Conservation (phyloP, 2,888 invertebrate genomes). For the Dryococelus australis region DNA sequence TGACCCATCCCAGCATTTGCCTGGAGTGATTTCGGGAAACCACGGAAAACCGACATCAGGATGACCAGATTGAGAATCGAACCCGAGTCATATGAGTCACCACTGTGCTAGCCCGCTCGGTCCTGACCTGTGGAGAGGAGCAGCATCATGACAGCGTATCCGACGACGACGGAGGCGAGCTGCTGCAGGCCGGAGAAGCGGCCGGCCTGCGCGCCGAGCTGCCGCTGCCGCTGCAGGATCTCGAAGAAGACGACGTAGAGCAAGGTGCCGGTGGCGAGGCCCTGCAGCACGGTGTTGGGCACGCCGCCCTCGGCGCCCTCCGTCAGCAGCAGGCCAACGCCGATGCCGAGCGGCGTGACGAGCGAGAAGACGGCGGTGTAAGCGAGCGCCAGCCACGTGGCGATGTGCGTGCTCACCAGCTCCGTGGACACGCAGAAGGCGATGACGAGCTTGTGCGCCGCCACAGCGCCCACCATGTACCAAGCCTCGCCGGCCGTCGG, state of each 20-base stretch:
- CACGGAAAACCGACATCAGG: too few relatives aligned
- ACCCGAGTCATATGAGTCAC: too few relatives aligned
- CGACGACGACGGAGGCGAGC: conserved; percentile 70
- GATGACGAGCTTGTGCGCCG: conserved; percentile 85
- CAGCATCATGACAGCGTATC: conserved; percentile 78
- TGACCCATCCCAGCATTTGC: too few relatives aligned
- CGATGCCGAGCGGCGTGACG: conserved; percentile 76
- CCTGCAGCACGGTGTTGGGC: conserved; percentile 68
- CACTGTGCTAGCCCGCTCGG: too few relatives aligned
- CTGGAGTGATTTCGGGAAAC: too few relatives aligned
- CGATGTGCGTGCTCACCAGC: conserved; percentile 74
- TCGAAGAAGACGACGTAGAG: conserved; percentile 98
- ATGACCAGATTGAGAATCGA: too few relatives aligned
- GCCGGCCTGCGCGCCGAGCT: conserved; percentile 63
- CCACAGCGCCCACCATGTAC: conserved; percentile 85
- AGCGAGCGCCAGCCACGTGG: conserved; percentile 66
- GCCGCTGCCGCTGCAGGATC: conserved; percentile 74
- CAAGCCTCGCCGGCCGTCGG: conserved; percentile 67
- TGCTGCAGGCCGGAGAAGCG: conserved; percentile 67
- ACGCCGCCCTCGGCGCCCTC: conserved; percentile 62
- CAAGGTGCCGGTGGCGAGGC: conserved; percentile 90
- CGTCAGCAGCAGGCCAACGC: conserved; percentile 63
- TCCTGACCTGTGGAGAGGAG: conserved; percentile 68
- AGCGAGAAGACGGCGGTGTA: conserved; percentile 80
- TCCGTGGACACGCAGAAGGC: conserved; percentile 90